Base-by-base conservation (phyloP, 2,113 vertebrate genomes). In the Typhlomys cinereus region DNA sequence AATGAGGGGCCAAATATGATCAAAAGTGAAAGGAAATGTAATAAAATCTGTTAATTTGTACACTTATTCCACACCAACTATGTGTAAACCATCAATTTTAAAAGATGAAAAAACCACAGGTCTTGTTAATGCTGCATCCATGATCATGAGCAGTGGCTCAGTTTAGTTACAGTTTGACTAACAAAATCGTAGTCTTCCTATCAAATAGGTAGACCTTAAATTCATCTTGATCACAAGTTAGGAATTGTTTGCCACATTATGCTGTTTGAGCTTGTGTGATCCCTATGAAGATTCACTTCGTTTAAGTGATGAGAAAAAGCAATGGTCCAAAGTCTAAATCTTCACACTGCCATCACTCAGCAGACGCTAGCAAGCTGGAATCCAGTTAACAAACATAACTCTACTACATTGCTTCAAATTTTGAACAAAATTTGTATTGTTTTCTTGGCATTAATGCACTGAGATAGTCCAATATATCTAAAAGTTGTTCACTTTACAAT, bases 151-250 rank as follows among this genome's bases (percentile, higher is more conserved):
- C 1, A 64, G 64, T 1, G 48, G 50, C 52, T 44, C 8, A 36
- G 70, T 95, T 88, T 44, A 39, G 34, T 69, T 85, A 62, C 23
- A 90, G 11, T 2, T 87, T 89, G 31, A 67, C 71, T 13, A 64
- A 94, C 75, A 9, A 91, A 88, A 57, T 44, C 34, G 9, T 29
- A 88, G 71, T 17, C 79, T 92, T 89, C n/a, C 36, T 13, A 85
- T 83, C 39, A 75, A 91, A 86, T 89, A 57, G 2, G 25, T 75
- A 17, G 4, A 41, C 27, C n/a, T 69, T 75, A 93, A 81, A 84
- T 87, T 21, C 78, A 70, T 34, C 29, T 23, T 57, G 8, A 9
- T 62, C 62, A 44, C 52, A 59, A 18, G 0, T 87, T 69, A 82
- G 52, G 20, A 73, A 67, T 0, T 2, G n/a, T 88, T 2, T 86